Evolutionary conservation across 2,888 invertebrate species (phyloP), one percentile per base, ranked within the genome.

Genomic region (Mycogona germanica): DNA sequence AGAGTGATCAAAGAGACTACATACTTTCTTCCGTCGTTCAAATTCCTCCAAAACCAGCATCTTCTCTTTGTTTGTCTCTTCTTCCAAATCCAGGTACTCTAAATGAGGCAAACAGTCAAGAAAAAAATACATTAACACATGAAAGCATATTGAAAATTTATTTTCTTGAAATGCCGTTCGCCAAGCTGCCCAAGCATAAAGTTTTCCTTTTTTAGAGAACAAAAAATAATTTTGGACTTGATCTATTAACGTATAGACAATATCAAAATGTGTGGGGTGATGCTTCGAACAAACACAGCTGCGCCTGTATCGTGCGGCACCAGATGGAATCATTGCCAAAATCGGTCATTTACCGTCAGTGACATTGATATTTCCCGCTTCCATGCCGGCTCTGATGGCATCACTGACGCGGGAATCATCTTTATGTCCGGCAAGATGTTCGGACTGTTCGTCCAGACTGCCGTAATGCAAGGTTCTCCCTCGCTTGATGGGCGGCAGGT

Each of bases 11-110:
- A 37, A 9, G 12, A 3, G 4, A 38, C n/a, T 29, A 44, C 28
- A 42, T 56, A 73, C 97, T 67, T 93, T 85, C 63, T 89, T 81
- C 59, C 95, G 77, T 32, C 93, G 76, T 69, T 98, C 98, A 70
- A 97, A 96, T 71, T 97, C 96, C 65, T 96, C 96, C 1, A 98
- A 74, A 6, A 95, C 70, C 0, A 89, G 89, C 64, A 87, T 86
- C 67, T 92, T 88, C 66, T 91, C 91, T 64, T 84, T 82, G 0
- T 87, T 82, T 72, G 86, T 81, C 64, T 84, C 84, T 64, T 87
- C 86, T 65, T 89, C 88, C 26, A 91, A 72, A 60, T 87, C 87
- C 83, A 88, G 84, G 63, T 86, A 87, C 67, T 84, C 82, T 79
- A 67, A 53, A 72, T 65, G 53, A 58, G 57, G 37, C 53, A 6